Base-by-base conservation (phyloP, 2,888 invertebrate genomes). In the Idaea biselata region DNA sequence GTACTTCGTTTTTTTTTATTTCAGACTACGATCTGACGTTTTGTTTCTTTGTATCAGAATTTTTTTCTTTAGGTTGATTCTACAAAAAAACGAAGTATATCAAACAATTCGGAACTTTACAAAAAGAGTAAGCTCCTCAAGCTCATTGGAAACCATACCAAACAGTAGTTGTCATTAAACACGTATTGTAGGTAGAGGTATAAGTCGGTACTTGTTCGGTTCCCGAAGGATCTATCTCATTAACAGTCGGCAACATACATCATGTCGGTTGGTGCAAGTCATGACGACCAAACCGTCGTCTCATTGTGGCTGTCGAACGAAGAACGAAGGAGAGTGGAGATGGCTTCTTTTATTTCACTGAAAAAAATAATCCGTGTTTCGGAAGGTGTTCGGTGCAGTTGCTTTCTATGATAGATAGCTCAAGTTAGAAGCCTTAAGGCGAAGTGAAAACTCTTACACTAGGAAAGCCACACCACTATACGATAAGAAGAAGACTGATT, bases 241-340 rank as follows among this genome's bases (percentile, higher is more conserved):
- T 88, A 88, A 77, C 59, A 58, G 66, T 71, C 64, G 69, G 60
- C 72, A 74, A 81, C 87, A 87, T 87, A 87, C 81, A 87, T 87
- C 87, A 87, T 84, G 87, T 87, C 87, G 84, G 67, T 60, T 62
- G 70, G 25, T 78, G 87, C 87, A 84, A 88, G 88, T 88, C 88
- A 88, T 80, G 70, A 70, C 61, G n/a, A 55, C 72, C 74, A 75
- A 71, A 65, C 71, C 69, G 68, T 44, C 44, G 44, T 44, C 44
- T 66, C 70, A 66, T 68, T 64, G 63, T 70, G 70, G 58, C 67
- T 61, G 57, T 72, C 68, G 69, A 44, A 14, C 14, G 44, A 3
- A 14, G 44, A 44, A 25, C 25, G 25, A 25, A 25, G 3, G 7
- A 44, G 11, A 7, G 44, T 44, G 44, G 44, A 44, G 44, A 44